A percentile compares a stretch with the other conserved stretches of the same genome.
Evolutionary conservation across 2,113 vertebrate species (phyloP).

Genomic region (Aythya baeri): DNA sequence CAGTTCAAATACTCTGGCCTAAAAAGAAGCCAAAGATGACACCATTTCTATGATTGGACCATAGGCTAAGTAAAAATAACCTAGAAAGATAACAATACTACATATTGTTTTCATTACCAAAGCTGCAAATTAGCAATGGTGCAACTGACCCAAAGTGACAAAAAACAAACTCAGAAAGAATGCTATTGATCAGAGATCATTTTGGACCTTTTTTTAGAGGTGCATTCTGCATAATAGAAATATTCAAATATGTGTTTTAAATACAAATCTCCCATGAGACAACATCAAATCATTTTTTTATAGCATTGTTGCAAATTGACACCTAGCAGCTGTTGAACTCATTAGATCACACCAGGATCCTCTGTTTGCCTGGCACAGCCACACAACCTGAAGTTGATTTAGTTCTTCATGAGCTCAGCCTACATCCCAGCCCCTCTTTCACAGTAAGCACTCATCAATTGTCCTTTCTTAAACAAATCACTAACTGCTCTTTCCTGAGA

Average conservation of each 20-base stretch:
- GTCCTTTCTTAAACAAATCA: background rate
- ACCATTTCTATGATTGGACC: background rate
- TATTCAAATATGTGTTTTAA: constrained; percentile 22
- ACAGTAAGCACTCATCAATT: background rate
- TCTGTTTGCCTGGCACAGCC: background rate
- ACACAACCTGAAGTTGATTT: background rate
- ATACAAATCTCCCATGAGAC: background rate
- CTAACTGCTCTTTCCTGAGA: background rate
- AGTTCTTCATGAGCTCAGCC: background rate
- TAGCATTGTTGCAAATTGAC: background rate
- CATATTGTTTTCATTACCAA: background rate
- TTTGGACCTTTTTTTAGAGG: background rate
- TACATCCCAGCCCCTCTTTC: background rate
- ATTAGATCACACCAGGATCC: constrained; percentile 13
- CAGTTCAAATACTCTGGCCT: background rate
- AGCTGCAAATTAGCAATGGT: background rate
- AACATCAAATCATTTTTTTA: constrained; percentile 15
- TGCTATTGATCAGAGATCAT: background rate
- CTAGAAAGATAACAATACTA: background rate
- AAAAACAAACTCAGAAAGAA: background rate
- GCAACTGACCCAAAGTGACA: background rate
- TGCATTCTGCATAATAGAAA: background rate
- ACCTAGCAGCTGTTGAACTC: constrained; percentile 44
- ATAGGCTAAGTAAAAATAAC: background rate
- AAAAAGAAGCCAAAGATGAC: background rate